Conservation (phyloP, 2,797 vertebrate species). For the Epinephelus coioides region DNA sequence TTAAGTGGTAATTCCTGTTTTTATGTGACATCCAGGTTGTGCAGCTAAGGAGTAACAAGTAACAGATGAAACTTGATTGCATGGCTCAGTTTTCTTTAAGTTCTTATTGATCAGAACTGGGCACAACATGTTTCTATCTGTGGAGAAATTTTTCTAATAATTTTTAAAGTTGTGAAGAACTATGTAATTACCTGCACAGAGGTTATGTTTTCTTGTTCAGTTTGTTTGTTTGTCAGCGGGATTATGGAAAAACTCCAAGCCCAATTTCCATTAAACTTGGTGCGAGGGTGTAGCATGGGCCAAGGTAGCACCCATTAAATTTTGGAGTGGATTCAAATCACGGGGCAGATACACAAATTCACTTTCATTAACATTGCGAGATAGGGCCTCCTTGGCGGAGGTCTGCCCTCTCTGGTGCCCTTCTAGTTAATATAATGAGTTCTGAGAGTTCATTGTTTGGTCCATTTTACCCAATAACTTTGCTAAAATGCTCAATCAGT, state of each 20-base stretch:
- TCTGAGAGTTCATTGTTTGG: too few relatives aligned
- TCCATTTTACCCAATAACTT: neutral
- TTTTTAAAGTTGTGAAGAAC: neutral
- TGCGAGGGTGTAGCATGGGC: too few relatives aligned
- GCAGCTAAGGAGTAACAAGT: conserved; percentile 66
- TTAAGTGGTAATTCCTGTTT: conserved; percentile 52
- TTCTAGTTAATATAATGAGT: too few relatives aligned
- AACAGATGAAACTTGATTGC: conserved; percentile 57
- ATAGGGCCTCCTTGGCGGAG: too few relatives aligned
- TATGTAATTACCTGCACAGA: neutral
- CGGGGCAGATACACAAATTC: too few relatives aligned
- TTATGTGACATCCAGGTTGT: conserved; percentile 65
- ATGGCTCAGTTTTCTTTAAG: conserved; percentile 51
- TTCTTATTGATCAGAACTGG: neutral
- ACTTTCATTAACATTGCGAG: too few relatives aligned
- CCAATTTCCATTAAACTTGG: too few relatives aligned
- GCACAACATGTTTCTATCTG: neutral
- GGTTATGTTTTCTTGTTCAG: neutral
- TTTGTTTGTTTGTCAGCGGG: too few relatives aligned
- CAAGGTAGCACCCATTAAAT: too few relatives aligned
- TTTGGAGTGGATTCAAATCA: too few relatives aligned
- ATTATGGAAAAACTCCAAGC: too few relatives aligned
- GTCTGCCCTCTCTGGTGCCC: too few relatives aligned
- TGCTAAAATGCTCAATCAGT: conserved; percentile 14
- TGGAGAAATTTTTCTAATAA: neutral